Percentiles rank a stretch among this genome's conserved stretches.
Conservation (phyloP, 35 echinoderm and acorn worm genomes). For the Lytechinus variegatus region DNA sequence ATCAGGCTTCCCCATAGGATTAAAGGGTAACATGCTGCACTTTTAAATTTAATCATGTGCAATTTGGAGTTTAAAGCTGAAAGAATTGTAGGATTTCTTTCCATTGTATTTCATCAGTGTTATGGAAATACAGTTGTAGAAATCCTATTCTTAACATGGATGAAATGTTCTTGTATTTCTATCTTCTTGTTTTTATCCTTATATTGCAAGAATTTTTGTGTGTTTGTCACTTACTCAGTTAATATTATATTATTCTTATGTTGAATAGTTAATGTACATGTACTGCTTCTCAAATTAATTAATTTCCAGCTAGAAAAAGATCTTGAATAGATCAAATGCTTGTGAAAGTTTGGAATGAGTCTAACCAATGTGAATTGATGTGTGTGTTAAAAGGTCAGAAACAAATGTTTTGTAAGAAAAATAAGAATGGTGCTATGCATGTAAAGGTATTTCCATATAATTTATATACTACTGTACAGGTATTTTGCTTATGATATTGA, state of each 20-base stretch:
- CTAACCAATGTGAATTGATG: not conserved
- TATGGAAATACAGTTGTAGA: too few relatives aligned
- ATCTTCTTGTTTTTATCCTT: too few relatives aligned
- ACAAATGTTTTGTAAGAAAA: not conserved
- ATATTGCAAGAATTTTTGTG: too few relatives aligned
- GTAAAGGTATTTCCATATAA: not conserved
- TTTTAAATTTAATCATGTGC: not conserved
- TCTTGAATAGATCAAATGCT: not conserved
- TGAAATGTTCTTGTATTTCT: not conserved
- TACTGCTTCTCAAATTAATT: not conserved
- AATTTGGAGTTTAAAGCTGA: not conserved
- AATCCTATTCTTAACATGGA: not conserved
- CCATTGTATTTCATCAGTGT: not conserved
- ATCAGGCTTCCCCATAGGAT: not conserved
- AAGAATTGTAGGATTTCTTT: not conserved
- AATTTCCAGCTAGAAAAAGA: not conserved
- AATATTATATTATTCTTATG: not conserved
- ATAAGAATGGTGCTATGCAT: not conserved
- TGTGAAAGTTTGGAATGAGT: slow-evolving; percentile 2
- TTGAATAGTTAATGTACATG: not conserved
- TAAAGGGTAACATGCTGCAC: not conserved
- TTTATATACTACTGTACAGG: too few relatives aligned
- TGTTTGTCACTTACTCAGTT: too few relatives aligned
- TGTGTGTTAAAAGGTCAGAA: not conserved
- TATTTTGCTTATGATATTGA: too few relatives aligned